Conservation (phyloP, 1,140 invertebrate species). For the Polypedilum vanderplanki region DNA sequence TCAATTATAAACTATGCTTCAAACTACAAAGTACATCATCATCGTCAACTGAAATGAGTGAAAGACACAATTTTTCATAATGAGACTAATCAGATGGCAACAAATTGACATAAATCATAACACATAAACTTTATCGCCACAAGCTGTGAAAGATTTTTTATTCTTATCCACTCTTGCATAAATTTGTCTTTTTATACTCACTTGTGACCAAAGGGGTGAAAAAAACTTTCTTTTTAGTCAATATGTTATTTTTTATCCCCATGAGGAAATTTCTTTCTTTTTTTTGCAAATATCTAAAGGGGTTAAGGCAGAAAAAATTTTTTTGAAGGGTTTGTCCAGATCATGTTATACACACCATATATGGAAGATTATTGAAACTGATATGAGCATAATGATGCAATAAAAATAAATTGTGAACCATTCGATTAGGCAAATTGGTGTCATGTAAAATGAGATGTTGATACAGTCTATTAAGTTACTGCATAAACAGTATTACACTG, state of each 20-base stretch:
- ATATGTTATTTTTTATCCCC: constrained; percentile 18
- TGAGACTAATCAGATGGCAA: constrained; percentile 6
- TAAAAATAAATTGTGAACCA: constrained; percentile 2
- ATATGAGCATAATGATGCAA: not conserved
- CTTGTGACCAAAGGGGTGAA: not conserved
- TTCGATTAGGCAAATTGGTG: constrained; percentile 17
- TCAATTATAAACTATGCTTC: too few relatives aligned
- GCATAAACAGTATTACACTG: not conserved
- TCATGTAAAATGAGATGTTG: constrained; percentile 5
- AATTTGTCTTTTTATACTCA: not conserved
- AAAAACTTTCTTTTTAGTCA: not conserved
- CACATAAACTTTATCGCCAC: not conserved
- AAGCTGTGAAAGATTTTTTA: constrained; percentile 17
- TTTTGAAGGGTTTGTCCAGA: constrained; percentile 4
- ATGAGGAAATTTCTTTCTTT: constrained; percentile 6
- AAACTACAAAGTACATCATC: too few relatives aligned
- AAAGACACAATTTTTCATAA: not conserved
- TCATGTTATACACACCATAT: not conserved
- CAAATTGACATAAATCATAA: constrained; percentile 9
- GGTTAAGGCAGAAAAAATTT: not conserved
- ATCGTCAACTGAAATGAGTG: too few relatives aligned
- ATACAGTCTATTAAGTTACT: not conserved
- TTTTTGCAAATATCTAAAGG: not conserved
- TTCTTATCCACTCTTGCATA: not conserved
- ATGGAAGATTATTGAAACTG: not conserved